These are phyloP conservation scores for Neogale vison DNA, from an alignment of 2,113 vertebrate species.

Conservation along the genomic window DNA sequence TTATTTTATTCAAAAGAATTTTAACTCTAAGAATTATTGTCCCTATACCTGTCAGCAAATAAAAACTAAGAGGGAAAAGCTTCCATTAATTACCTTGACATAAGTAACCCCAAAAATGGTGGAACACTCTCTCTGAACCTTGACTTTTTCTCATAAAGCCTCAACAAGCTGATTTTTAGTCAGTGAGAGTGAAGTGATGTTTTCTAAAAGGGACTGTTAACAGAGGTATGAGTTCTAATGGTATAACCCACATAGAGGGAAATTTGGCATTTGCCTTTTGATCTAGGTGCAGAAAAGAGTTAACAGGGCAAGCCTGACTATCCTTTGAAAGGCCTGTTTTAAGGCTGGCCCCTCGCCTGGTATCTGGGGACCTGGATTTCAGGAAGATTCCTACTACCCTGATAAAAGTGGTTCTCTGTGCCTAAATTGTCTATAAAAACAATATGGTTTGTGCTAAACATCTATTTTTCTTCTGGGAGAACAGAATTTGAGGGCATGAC, in stretches of 20 bases:
- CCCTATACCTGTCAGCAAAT: neutral
- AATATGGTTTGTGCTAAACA: neutral
- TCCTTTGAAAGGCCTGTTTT: neutral
- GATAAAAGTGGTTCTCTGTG: neutral
- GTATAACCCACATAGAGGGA: neutral
- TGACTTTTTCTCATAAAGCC: neutral
- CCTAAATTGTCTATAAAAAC: neutral
- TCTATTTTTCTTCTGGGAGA: neutral
- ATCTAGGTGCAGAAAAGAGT: neutral
- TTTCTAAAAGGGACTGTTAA: slow-evolving; percentile 14
- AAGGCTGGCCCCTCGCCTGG: neutral
- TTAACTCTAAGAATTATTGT: neutral
- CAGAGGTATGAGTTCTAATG: neutral
- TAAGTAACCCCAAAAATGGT: neutral
- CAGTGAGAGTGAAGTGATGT: neutral
- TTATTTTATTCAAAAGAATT: slow-evolving; percentile 19
- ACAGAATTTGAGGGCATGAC: neutral
- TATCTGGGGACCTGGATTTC: neutral
- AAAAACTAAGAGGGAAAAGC: slow-evolving; percentile 43
- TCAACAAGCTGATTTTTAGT: neutral
- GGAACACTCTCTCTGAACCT: neutral
- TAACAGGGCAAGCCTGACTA: neutral
- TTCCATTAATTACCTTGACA: neutral
- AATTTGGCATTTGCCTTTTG: neutral
- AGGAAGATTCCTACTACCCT: neutral